These are phyloP conservation scores for Drosophila teissieri DNA, from an alignment of 1,140 invertebrate species.

Conservation along the genomic window DNA sequence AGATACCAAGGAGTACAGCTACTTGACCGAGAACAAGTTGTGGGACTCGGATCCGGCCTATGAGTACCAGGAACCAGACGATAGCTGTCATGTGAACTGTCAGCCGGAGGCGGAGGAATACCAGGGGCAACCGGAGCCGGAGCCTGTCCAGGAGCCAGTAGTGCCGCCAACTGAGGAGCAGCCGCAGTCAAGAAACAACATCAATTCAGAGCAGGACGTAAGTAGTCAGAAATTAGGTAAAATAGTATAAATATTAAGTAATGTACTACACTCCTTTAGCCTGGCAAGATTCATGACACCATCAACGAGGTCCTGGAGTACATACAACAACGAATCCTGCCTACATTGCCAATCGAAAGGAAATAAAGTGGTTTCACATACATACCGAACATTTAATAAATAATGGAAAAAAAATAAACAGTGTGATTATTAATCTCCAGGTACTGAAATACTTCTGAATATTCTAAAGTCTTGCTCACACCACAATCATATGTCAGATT, in stretches of 20 bases:
- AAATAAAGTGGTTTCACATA: background rate
- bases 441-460: background rate
- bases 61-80: slow-evolving; percentile 46
- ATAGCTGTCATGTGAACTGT: slow-evolving; percentile 1
- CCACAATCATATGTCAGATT: no score
- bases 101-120: slow-evolving; percentile 10
- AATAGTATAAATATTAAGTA: background rate
- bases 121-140: background rate
- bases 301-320: slow-evolving; percentile 74
- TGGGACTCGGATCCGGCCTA: slow-evolving; percentile 55
- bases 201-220: slow-evolving; percentile 54
- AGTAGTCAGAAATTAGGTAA: background rate
- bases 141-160: background rate
- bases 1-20: slow-evolving; percentile 58
- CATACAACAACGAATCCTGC: slow-evolving; percentile 68
- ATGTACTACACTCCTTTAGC: slow-evolving; percentile 25
- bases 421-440: background rate
- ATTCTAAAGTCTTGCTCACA: no score
- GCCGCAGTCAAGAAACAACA: background rate
- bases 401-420: background rate
- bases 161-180: background rate
- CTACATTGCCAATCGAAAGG: slow-evolving; percentile 35
- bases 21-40: slow-evolving; percentile 70
- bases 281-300: slow-evolving; percentile 50
- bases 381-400: background rate